Evolutionary conservation across 2,113 vertebrate genomes (phyloP).

Genomic region (Aegotheles bennettii): DNA sequence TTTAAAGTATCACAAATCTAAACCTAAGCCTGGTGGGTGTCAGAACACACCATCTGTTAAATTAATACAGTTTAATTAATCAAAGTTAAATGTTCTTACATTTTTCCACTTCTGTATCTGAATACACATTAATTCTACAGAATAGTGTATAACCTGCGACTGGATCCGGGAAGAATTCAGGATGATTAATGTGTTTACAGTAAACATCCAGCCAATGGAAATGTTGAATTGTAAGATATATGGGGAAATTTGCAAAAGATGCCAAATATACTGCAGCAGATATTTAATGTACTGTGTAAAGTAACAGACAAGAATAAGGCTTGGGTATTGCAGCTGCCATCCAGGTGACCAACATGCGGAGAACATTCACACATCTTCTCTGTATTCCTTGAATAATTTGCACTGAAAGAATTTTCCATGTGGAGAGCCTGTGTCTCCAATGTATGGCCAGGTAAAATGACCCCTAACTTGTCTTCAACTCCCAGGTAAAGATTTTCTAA

Average conservation of each 20-base stretch:
- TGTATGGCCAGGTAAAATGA: rapidly evolving
- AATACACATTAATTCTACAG: not conserved
- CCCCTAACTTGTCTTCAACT: rapidly evolving
- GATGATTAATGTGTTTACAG: conserved; percentile 64
- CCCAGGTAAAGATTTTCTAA: not conserved
- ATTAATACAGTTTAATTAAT: conserved; percentile 62
- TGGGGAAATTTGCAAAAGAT: not conserved
- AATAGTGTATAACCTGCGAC: not conserved
- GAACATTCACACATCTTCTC: rapidly evolving
- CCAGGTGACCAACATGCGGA: not conserved
- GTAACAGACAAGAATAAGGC: not conserved
- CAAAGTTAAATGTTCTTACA: conserved; percentile 38
- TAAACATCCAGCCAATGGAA: conserved; percentile 32
- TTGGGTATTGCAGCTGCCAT: not conserved
- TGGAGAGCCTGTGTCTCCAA: too few relatives aligned
- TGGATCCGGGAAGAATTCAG: not conserved
- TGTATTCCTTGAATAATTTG: not conserved
- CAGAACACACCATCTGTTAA: conserved; percentile 59
- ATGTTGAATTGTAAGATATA: not conserved
- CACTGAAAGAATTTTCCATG: rapidly evolving
- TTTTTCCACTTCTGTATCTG: not conserved
- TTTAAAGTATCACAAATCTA: conserved; percentile 46
- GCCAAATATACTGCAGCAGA: not conserved
- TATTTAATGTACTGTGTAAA: not conserved
- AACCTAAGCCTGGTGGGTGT: conserved; percentile 48